Conservation (phyloP, 2,113 vertebrate genomes). For the Stictonetta naevosa region DNA sequence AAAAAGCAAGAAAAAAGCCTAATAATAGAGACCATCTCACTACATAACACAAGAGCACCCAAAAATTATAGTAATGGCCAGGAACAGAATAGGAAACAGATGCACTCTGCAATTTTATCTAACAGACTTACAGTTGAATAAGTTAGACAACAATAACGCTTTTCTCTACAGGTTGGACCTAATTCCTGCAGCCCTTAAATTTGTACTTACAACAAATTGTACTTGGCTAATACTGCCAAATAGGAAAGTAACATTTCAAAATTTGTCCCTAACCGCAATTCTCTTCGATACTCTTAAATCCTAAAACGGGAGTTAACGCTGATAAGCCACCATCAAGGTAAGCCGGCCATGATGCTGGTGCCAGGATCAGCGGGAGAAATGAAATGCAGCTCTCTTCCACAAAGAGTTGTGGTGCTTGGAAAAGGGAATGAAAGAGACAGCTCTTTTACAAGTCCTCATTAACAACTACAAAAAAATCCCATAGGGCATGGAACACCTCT, state of each 20-base stretch:
- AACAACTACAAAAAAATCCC: not conserved
- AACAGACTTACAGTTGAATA: not conserved
- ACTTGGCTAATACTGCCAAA: not conserved
- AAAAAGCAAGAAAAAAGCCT: not conserved
- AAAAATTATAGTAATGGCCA: not conserved
- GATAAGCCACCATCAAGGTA: not conserved
- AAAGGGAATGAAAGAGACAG: not conserved
- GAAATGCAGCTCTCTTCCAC: too few relatives aligned
- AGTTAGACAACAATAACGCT: not conserved
- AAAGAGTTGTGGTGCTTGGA: not conserved
- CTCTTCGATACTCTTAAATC: not conserved
- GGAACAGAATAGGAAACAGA: not conserved
- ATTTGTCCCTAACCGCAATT: not conserved
- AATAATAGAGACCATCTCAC: not conserved
- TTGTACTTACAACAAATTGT: rapidly evolving
- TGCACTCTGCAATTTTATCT: not conserved
- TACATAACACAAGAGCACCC: not conserved
- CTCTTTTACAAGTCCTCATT: not conserved
- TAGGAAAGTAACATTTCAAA: not conserved
- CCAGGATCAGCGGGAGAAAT: not conserved
- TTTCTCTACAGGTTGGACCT: not conserved
- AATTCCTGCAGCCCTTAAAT: not conserved
- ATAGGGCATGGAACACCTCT: not conserved
- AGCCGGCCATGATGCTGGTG: not conserved
- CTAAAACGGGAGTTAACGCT: not conserved